Conservation (phyloP, 2,888 invertebrate species). For the Orchestes rusci region DNA sequence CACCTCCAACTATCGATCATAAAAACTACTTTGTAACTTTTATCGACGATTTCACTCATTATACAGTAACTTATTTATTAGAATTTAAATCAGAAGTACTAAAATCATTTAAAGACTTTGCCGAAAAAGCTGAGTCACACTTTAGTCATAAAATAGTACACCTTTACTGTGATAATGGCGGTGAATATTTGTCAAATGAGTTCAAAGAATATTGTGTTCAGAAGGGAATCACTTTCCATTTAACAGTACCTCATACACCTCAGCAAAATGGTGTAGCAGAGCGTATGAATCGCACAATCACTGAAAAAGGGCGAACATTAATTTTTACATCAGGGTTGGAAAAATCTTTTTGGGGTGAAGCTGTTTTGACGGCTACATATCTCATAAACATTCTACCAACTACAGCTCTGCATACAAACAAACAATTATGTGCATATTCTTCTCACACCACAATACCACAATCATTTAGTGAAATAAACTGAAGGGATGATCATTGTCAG, state of each 20-base stretch:
- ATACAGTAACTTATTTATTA: slow-evolving; percentile 33
- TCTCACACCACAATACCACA: too few species aligned
- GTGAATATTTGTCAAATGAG: slow-evolving; percentile 26
- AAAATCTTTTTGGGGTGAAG: slow-evolving; percentile 39
- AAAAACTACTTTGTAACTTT: slow-evolving; percentile 22
- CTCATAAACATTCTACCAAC: slow-evolving; percentile 38
- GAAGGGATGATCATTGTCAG: slow-evolving; percentile 1
- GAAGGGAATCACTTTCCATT: slow-evolving; percentile 37
- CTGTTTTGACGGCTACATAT: slow-evolving; percentile 37
- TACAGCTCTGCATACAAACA: slow-evolving; percentile 31
- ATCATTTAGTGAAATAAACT: slow-evolving; percentile 11
- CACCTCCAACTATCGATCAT: slow-evolving; percentile 10
- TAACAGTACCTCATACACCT: slow-evolving; percentile 40
- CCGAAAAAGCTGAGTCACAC: slow-evolving; percentile 19
- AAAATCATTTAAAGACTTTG: slow-evolving; percentile 19
- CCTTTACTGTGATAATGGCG: slow-evolving; percentile 26
- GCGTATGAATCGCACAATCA: slow-evolving; percentile 37
- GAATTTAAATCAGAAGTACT: slow-evolving; percentile 21
- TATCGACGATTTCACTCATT: slow-evolving; percentile 37
- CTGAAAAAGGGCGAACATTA: slow-evolving; percentile 38
- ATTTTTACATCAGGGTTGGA: slow-evolving; percentile 31
- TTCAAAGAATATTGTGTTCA: slow-evolving; percentile 34
- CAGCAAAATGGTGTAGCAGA: slow-evolving; percentile 34
- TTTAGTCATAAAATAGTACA: slow-evolving; percentile 23
- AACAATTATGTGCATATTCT: too few species aligned